Evolutionary conservation across 1,140 invertebrate genomes (phyloP).

Genomic region (Nomia melanderi): DNA sequence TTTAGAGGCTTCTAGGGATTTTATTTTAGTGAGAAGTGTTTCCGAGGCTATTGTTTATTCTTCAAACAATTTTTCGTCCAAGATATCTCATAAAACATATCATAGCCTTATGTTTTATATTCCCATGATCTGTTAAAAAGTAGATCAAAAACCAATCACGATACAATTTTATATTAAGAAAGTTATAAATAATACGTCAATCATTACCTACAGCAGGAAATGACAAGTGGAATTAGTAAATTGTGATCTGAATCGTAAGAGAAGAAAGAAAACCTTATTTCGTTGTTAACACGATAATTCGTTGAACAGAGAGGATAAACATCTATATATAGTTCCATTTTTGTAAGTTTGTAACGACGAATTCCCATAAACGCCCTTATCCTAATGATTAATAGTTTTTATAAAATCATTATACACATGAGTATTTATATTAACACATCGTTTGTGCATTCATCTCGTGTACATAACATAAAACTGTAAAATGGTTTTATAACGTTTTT

Average conservation of each 20-base stretch:
- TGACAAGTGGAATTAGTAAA: not conserved
- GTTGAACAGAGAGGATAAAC: no score
- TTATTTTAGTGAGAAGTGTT: no score
- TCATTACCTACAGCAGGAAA: not conserved
- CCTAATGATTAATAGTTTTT: not conserved
- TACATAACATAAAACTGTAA: conserved; percentile 11
- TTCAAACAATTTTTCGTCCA: not conserved
- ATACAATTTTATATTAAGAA: not conserved
- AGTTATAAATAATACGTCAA: not conserved
- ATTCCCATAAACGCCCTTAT: not conserved
- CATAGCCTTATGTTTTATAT: not conserved
- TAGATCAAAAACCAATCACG: not conserved
- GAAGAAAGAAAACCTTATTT: no score
- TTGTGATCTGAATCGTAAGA: no score
- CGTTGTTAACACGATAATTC: no score
- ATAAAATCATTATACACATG: not conserved
- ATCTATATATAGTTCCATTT: not conserved
- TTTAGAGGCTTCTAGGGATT: no score
- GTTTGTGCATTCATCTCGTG: not conserved
- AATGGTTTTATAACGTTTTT: not conserved
- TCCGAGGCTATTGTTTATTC: no score
- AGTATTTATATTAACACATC: not conserved
- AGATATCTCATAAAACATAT: not conserved
- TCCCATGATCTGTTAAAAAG: no score
- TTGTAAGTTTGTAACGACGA: not conserved